Evolutionary conservation across 2,113 vertebrate species (phyloP).

Genomic region (Sturnus vulgaris): DNA sequence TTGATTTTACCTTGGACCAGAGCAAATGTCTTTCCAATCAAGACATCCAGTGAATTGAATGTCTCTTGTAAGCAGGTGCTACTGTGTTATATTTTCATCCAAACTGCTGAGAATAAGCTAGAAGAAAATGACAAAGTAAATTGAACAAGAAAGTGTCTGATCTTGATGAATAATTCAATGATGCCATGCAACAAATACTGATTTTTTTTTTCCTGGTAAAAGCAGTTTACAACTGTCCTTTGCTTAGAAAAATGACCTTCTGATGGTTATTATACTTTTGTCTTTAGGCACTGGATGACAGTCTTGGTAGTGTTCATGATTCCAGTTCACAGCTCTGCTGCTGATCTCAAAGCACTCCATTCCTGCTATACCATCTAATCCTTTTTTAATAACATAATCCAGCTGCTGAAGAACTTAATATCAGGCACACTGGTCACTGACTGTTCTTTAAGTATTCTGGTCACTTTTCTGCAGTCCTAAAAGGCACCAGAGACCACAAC

Average conservation of each 20-base stretch:
- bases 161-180: conserved; percentile 72
- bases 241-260: conserved; percentile 64
- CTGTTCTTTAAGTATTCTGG: background rate
- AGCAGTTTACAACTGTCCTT: conserved; percentile 62
- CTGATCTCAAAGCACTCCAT: background rate
- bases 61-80: conserved; percentile 57
- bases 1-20: conserved; percentile 41
- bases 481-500: background rate
- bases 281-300: conserved; percentile 49
- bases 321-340: background rate
- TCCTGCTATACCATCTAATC: background rate
- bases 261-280: conserved; percentile 25
- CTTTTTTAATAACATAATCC: background rate
- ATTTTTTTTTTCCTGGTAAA: conserved; percentile 27
- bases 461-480: background rate
- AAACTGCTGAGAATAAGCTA: conserved; percentile 64
- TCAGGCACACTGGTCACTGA: background rate
- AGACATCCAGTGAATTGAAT: conserved; percentile 55
- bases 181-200: conserved; percentile 61
- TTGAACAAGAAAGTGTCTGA: conserved; percentile 67
- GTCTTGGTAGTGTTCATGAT: background rate
- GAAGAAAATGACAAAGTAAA: conserved; percentile 70
- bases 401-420: background rate
- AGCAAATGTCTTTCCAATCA: conserved; percentile 49
- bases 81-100: conserved; percentile 65